Conservation (phyloP, 2,888 invertebrate species). For the Lordiphosa fenestrarum region DNA sequence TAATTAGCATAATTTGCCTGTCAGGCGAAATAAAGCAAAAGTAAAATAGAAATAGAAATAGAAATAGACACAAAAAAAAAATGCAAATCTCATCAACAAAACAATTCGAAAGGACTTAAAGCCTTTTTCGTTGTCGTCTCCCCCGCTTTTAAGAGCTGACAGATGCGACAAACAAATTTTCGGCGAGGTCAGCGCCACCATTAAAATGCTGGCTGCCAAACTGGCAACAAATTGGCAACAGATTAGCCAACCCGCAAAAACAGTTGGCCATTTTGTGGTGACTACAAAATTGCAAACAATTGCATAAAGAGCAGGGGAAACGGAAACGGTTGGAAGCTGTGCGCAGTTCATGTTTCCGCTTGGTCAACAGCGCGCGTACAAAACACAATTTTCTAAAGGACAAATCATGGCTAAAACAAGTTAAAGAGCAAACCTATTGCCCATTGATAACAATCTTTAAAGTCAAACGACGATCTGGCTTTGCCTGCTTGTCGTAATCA, state of each 20-base stretch:
- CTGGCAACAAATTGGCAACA: constrained; percentile 59
- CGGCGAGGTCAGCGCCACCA: constrained; percentile 4
- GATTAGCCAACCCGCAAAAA: constrained; percentile 55
- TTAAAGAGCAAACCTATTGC: constrained; percentile 1
- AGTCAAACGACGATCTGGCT: neutral
- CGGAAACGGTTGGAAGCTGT: constrained; percentile 49
- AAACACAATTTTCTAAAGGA: constrained; percentile 22
- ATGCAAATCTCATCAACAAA: constrained; percentile 28
- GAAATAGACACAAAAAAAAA: constrained; percentile 18
- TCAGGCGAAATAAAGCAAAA: constrained; percentile 1
- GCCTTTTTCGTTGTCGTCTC: neutral
- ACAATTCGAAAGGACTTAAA: constrained; percentile 23
- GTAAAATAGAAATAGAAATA: constrained; percentile 38
- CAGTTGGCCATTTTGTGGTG: constrained; percentile 59
- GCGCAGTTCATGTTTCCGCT: constrained; percentile 57
- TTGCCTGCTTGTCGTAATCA: constrained; percentile 41
- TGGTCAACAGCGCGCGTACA: constrained; percentile 42
- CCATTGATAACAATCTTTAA: constrained; percentile 12
- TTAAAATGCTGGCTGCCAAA: constrained; percentile 10
- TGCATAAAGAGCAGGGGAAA: constrained; percentile 35
- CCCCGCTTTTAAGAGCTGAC: constrained; percentile 5
- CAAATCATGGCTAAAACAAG: constrained; percentile 24
- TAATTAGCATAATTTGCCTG: constrained; percentile 56
- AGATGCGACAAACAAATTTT: constrained; percentile 11
- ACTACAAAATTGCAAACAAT: constrained; percentile 68